Evolutionary conservation across 2,113 vertebrate genomes (phyloP), one percentile per base, ranked within the genome.

Genomic region (Chionis minor): DNA sequence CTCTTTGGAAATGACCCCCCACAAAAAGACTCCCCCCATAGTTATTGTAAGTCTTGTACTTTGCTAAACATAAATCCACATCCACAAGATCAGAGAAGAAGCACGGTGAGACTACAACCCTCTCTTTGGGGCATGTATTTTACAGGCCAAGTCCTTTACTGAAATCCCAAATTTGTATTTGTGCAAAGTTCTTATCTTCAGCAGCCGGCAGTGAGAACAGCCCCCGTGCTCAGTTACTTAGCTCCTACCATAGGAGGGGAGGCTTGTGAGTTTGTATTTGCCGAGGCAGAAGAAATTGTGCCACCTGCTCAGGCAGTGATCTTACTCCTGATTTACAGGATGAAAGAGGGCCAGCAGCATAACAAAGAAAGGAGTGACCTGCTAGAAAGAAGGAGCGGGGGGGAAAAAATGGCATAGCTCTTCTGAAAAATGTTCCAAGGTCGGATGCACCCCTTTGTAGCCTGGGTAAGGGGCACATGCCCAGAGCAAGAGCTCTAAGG

Each of bases 161-260:
- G 35, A 80, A 72, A 65, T 65, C 16, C 12, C 6, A 30, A 49
- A 81, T 5, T 8, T 0, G 0, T 20, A 47, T 15, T 51, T 33
- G 24, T 67, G 61, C 61, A 38, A 81, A 81, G 38, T 26, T 66
- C 4, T 1, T 20, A 24, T 33, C 26, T 63, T 74, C 14, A 26
- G 32, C 27, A 78, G 51, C 33, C 0, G 2, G 45, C 70, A 66
- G 13, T 15, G 47, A 66, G 52, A 73, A n/a, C n/a, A 85, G 40
- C 6, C 65, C 33, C n/a, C 24, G 0, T 3, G 38, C 33, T 24
- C 17, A 58, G 32, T 30, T 84, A 54, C 22, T 22, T 3, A 15
- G 23, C n/a, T 81, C 38, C 51, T 70, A 2, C 4, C 1, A 0
- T 2, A 85, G 38, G n/a, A 72, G 33, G 10, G 23, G 65, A 85